Conservation (phyloP, 2,113 vertebrate genomes). For the Alces alces region DNA sequence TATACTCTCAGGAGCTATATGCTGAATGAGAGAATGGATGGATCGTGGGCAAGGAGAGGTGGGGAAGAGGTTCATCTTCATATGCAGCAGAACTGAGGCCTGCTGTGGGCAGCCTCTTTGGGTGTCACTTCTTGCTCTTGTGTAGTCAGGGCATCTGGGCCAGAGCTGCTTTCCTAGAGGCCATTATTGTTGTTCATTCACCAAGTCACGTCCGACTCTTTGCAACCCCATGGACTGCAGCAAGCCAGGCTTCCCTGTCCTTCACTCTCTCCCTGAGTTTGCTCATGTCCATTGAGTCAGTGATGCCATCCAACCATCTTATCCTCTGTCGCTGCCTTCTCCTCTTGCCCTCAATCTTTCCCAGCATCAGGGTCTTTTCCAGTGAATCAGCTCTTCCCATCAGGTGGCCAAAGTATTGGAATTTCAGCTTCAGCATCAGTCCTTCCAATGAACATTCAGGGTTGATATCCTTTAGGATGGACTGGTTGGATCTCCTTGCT, state of each 20-base stretch:
- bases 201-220: neutral
- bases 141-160: neutral
- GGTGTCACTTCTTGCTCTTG: neutral
- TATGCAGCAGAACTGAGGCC: rapidly evolving
- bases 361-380: neutral
- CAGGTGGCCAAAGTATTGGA: neutral
- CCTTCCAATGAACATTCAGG: neutral
- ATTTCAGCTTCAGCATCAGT: neutral
- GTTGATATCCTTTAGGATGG: neutral
- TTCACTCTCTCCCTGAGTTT: neutral
- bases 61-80: neutral
- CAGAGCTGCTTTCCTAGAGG: neutral
- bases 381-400: neutral
- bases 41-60: neutral
- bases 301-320: neutral
- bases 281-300: neutral
- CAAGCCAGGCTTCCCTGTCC: neutral
- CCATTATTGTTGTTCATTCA: neutral
- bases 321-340: neutral
- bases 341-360: neutral
- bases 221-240: neutral
- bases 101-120: neutral
- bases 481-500: neutral
- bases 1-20: too few species aligned
- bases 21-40: neutral